phyloP scores from a whole-genome alignment of 37 sponge, comb jelly and placozoan species.

The Diacarnus erythraeanus region DNA sequence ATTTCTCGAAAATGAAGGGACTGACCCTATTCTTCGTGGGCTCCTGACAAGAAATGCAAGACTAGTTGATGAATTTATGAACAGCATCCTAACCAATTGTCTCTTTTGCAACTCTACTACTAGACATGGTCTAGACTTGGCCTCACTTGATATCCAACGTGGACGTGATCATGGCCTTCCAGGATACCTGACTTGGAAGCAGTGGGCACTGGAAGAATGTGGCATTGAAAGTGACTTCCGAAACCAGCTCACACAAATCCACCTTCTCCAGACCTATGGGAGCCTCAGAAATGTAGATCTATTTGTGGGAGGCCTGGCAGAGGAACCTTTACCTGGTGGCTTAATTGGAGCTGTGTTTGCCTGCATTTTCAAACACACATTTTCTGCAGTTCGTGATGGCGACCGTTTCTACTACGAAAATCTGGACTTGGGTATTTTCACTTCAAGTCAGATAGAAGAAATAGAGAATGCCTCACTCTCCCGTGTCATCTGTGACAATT shows the following conservation, averaged over 20 bases:
- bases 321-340: slow-evolving; percentile 56
- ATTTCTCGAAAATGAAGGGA: slow-evolving; percentile 54
- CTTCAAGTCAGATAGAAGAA: slow-evolving; percentile 39
- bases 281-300: slow-evolving; percentile 70
- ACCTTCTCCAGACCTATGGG: slow-evolving; percentile 30
- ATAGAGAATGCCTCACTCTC: slow-evolving; percentile 75
- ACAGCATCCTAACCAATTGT: slow-evolving; percentile 54
- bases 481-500: slow-evolving; percentile 80
- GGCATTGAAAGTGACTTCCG: slow-evolving; percentile 6
- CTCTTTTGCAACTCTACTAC: slow-evolving; percentile 53
- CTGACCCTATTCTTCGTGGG: slow-evolving; percentile 83
- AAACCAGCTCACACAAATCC: background rate
- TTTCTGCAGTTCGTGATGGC: slow-evolving; percentile 53
- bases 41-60: slow-evolving; percentile 38
- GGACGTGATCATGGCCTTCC: slow-evolving; percentile 92
- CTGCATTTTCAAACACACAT: slow-evolving; percentile 64
- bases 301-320: slow-evolving; percentile 85
- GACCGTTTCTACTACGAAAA: slow-evolving; percentile 83
- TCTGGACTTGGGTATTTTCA: slow-evolving; percentile 59
- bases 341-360: slow-evolving; percentile 82
- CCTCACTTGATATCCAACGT: slow-evolving; percentile 86
- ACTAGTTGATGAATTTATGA: slow-evolving; percentile 59
- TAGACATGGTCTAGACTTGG: slow-evolving; percentile 64
- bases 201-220: slow-evolving; percentile 16
- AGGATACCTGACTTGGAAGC: slow-evolving; percentile 61